Percentiles rank a stretch among this genome's conserved stretches.
Evolutionary conservation across 2,888 invertebrate genomes (phyloP).

Genomic region (Agrochola circellaris): DNA sequence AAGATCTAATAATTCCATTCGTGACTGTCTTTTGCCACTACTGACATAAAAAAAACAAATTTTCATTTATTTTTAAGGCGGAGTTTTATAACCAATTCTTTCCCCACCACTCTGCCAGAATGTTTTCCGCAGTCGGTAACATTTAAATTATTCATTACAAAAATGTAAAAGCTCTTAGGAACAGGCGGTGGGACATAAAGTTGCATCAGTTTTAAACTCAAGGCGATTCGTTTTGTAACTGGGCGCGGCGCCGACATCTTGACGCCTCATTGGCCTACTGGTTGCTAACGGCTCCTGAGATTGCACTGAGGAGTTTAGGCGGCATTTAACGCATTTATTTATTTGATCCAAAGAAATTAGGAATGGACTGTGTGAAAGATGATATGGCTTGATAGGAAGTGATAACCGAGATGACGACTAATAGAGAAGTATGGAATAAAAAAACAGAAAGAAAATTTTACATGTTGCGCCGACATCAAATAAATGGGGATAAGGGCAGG

Average conservation of each 20-base stretch:
- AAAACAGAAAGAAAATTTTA: no score
- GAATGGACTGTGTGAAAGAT: no score
- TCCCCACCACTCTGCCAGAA: not conserved
- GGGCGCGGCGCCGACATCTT: constrained; percentile 57
- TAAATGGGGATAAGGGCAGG: no score
- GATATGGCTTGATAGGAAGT: no score
- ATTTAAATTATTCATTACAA: constrained; percentile 33
- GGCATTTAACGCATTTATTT: constrained; percentile 5
- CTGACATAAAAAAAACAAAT: not conserved
- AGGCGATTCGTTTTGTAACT: constrained; percentile 47
- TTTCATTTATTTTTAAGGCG: not conserved
- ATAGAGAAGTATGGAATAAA: no score
- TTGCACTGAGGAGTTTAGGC: constrained; percentile 3
- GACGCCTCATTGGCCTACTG: constrained; percentile 45
- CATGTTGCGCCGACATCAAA: no score
- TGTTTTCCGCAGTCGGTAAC: not conserved
- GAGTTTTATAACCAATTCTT: not conserved
- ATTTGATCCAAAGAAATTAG: not conserved
- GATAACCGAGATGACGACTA: no score
- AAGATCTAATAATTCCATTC: not conserved
- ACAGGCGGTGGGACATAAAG: constrained; percentile 16
- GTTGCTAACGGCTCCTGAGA: constrained; percentile 35
- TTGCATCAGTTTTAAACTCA: constrained; percentile 45
- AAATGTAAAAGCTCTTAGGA: constrained; percentile 33
- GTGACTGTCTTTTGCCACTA: not conserved